A percentile compares a stretch with the other conserved stretches of the same genome.
These are phyloP conservation scores for Ethmia dodecea DNA, from an alignment of 2,888 invertebrate species.

Conservation along the genomic window DNA sequence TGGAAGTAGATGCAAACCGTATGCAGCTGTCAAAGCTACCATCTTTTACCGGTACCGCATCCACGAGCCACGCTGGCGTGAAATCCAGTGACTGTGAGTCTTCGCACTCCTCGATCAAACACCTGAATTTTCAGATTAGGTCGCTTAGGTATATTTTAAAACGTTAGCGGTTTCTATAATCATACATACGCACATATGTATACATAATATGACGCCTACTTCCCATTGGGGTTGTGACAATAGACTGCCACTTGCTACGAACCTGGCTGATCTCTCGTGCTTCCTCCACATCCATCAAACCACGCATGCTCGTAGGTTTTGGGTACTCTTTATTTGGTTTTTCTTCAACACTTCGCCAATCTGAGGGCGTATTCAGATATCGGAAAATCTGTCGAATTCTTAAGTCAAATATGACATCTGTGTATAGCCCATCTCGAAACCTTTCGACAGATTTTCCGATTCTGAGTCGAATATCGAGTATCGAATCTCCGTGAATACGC, in stretches of 20 bases:
- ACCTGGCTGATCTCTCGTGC: too few species aligned
- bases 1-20: slow-evolving; percentile 37
- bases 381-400: too few species aligned
- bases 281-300: too few species aligned
- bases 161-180: neutral
- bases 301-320: too few species aligned
- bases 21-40: slow-evolving; percentile 59
- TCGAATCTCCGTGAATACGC: too few species aligned
- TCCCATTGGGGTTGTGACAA: neutral
- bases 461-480: too few species aligned
- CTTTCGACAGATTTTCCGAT: too few species aligned
- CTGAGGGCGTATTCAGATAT: too few species aligned
- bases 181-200: neutral
- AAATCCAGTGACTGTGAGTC: slow-evolving; percentile 30
- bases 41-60: slow-evolving; percentile 52
- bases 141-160: neutral
- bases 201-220: neutral
- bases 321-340: too few species aligned
- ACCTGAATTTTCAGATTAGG: slow-evolving; percentile 26
- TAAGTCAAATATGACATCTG: too few species aligned
- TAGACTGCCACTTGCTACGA: neutral
- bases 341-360: too few species aligned
- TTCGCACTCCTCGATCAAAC: slow-evolving; percentile 48
- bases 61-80: slow-evolving; percentile 56
- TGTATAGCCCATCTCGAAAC: too few species aligned